Evolutionary conservation across 2,113 vertebrate genomes (phyloP).

Genomic region (Progne subis): DNA sequence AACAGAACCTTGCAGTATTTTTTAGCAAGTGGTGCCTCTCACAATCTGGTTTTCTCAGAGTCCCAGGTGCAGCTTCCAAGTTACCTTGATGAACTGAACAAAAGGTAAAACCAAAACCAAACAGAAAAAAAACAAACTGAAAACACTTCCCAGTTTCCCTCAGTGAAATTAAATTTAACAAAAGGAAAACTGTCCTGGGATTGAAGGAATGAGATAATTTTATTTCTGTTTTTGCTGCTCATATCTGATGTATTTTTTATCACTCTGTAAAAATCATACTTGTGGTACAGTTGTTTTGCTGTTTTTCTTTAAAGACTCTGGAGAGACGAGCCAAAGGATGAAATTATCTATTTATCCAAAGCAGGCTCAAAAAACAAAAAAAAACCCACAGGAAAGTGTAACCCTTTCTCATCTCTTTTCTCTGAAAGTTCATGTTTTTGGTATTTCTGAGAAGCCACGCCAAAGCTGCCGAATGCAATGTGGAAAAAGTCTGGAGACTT

Average conservation of each 20-base stretch:
- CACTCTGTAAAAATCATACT: neutral
- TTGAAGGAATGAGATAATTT: neutral
- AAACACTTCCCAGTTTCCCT: neutral
- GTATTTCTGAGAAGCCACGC: neutral
- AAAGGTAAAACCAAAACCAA: neutral
- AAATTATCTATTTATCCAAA: conserved; percentile 3
- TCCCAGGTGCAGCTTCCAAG: conserved; percentile 4
- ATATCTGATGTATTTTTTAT: conserved; percentile 16
- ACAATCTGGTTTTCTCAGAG: neutral
- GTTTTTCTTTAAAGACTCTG: conserved; percentile 22
- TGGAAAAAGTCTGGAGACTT: neutral
- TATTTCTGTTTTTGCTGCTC: neutral
- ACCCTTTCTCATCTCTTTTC: neutral
- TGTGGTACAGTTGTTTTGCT: neutral
- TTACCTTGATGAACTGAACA: neutral
- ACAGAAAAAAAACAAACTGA: neutral
- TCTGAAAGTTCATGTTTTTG: neutral
- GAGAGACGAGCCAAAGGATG: neutral
- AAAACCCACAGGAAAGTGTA: neutral
- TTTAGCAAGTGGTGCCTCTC: neutral
- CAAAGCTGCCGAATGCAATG: neutral
- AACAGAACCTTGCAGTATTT: neutral
- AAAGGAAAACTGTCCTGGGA: neutral
- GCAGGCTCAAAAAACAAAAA: neutral
- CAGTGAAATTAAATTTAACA: conserved; percentile 1